Conservation (phyloP, 2,888 invertebrate species). For the Blastobasis adustella region DNA sequence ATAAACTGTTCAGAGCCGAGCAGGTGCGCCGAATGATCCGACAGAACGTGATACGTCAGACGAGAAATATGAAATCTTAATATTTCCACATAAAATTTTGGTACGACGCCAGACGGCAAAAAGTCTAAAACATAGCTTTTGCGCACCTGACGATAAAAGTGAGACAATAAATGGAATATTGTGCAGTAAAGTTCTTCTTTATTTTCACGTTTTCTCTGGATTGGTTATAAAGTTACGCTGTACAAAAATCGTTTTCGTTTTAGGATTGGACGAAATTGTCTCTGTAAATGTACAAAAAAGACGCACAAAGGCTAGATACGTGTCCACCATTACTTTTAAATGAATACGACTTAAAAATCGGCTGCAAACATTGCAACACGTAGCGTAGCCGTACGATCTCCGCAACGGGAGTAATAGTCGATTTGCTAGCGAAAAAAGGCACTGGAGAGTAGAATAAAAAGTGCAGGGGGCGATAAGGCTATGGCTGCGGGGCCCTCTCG, state of each 20-base stretch:
- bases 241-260: too few relatives aligned
- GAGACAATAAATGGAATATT: background rate
- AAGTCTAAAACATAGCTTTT: slow-evolving; percentile 1
- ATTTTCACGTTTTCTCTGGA: too few relatives aligned
- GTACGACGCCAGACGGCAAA: slow-evolving; percentile 1
- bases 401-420: slow-evolving; percentile 40
- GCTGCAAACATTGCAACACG: slow-evolving; percentile 6
- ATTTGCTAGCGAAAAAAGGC: slow-evolving; percentile 62
- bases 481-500: slow-evolving; percentile 56
- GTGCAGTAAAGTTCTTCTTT: too few relatives aligned
- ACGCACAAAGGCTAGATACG: background rate
- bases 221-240: too few relatives aligned
- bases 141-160: background rate
- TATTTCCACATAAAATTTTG: slow-evolving; percentile 13
- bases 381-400: too few relatives aligned
- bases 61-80: slow-evolving; percentile 23
- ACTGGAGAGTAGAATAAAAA: slow-evolving; percentile 59
- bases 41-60: slow-evolving; percentile 19
- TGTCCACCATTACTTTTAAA: slow-evolving; percentile 23
- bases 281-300: background rate
- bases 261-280: too few relatives aligned
- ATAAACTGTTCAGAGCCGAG: slow-evolving; percentile 20
- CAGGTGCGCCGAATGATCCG: slow-evolving; percentile 23
- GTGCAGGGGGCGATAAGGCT: slow-evolving; percentile 63
- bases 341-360: slow-evolving; percentile 52